phyloP scores from a whole-genome alignment of 2,797 vertebrate species.

The Tiaroga cobitis region DNA sequence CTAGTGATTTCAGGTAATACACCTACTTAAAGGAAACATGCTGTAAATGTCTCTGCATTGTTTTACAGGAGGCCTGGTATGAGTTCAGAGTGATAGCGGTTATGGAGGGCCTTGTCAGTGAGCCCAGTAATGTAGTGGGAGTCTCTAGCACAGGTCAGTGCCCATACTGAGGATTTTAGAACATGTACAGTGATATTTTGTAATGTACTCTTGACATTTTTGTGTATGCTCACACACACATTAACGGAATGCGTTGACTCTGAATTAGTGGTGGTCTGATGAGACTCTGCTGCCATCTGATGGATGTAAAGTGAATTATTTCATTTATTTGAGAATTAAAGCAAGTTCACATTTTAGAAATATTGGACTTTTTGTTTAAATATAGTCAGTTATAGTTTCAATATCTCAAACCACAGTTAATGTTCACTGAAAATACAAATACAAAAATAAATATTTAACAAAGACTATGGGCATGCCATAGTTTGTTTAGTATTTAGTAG shows the following conservation, averaged over 20 bases:
- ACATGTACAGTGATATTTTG: not conserved
- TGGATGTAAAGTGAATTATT: conserved; percentile 48
- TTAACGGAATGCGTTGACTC: not conserved
- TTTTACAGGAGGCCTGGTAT: conserved; percentile 92
- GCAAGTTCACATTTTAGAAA: not conserved
- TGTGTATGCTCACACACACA: not conserved
- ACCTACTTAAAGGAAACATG: not conserved
- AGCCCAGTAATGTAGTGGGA: conserved; percentile 94
- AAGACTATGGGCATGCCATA: not conserved
- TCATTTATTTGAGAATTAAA: not conserved
- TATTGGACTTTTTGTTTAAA: not conserved
- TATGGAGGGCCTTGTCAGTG: conserved; percentile 96
- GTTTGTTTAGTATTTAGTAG: not conserved
- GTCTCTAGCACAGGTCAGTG: conserved; percentile 96
- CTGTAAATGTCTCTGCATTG: not conserved
- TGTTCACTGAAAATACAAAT: not conserved
- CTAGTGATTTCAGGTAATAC: not conserved
- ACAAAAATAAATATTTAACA: not conserved
- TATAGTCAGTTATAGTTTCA: not conserved
- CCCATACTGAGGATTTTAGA: not conserved
- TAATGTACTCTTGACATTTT: conserved; percentile 44
- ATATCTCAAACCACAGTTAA: not conserved
- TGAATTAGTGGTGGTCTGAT: conserved; percentile 7
- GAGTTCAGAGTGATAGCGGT: conserved; percentile 95
- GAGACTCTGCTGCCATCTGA: conserved; percentile 68